Conservation (phyloP, 2,113 vertebrate species). For the Aphyosemion australe region DNA sequence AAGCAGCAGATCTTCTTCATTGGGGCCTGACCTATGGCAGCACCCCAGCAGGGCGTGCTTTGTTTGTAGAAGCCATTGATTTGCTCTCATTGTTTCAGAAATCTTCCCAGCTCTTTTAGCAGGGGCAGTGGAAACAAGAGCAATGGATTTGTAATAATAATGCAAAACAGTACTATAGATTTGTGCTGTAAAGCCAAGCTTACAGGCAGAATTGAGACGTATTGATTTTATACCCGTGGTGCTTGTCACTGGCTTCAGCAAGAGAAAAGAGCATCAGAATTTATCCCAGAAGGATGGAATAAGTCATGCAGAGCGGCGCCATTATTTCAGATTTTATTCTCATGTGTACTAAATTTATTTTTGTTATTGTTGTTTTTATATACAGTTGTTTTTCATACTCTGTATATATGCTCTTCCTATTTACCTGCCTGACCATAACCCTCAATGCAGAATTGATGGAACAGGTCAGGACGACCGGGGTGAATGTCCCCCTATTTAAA, state of each 20-base stretch:
- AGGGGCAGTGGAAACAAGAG: conserved; percentile 44
- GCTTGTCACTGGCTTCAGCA: conserved; percentile 35
- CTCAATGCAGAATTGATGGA: too few relatives aligned
- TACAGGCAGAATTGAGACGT: conserved; percentile 54
- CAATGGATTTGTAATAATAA: conserved; percentile 69
- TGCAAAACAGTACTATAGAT: conserved; percentile 67
- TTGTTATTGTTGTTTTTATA: too few relatives aligned
- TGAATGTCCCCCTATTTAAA: too few relatives aligned
- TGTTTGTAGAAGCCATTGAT: conserved; percentile 64
- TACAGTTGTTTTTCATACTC: too few relatives aligned
- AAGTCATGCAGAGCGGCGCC: conserved; percentile 23
- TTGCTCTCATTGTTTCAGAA: conserved; percentile 65
- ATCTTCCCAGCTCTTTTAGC: conserved; percentile 48
- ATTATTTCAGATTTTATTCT: conserved; percentile 11
- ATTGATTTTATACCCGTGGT: conserved; percentile 60
- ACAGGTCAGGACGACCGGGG: too few relatives aligned
- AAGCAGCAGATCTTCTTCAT: conserved; percentile 19
- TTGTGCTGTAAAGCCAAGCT: conserved; percentile 57
- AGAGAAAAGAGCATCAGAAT: conserved; percentile 57
- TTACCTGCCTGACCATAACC: too few relatives aligned
- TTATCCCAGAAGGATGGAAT: conserved; percentile 3
- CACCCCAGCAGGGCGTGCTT: conserved; percentile 39
- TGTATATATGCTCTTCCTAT: too few relatives aligned
- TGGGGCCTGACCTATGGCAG: conserved; percentile 46
- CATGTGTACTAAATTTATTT: too few relatives aligned